Conservation (phyloP, 2,797 vertebrate genomes). For the Caiman crocodilus region DNA sequence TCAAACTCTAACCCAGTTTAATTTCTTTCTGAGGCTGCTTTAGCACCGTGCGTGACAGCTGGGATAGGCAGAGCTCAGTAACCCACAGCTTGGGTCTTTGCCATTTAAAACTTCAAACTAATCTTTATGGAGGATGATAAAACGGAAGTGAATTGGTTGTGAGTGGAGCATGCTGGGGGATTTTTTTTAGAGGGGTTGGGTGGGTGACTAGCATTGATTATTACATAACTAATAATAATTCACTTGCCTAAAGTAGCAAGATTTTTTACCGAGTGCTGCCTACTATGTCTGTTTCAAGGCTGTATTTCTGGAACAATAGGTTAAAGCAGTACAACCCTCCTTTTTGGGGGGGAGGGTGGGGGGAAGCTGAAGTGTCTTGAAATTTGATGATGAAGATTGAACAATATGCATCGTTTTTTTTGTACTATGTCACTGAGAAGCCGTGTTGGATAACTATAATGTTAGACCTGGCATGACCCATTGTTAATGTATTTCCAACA, state of each 20-base stretch:
- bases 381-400: neutral
- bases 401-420: neutral
- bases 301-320: neutral
- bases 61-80: neutral
- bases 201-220: neutral
- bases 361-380: neutral
- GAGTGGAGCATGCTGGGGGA: neutral
- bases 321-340: conserved; percentile 21
- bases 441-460: neutral
- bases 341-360: neutral
- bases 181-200: neutral
- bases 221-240: neutral
- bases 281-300: neutral
- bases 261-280: neutral
- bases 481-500: rapidly evolving
- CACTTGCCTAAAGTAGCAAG: neutral
- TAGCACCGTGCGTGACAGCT: neutral
- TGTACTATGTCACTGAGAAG: neutral
- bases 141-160: neutral
- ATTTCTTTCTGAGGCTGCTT: conserved; percentile 13
- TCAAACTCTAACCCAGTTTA: neutral
- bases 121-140: conserved; percentile 28
- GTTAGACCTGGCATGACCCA: neutral
- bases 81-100: neutral
- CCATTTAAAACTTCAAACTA: neutral